phyloP scores from a whole-genome alignment of 2,113 vertebrate species.

The Pelecanoides urinatrix region DNA sequence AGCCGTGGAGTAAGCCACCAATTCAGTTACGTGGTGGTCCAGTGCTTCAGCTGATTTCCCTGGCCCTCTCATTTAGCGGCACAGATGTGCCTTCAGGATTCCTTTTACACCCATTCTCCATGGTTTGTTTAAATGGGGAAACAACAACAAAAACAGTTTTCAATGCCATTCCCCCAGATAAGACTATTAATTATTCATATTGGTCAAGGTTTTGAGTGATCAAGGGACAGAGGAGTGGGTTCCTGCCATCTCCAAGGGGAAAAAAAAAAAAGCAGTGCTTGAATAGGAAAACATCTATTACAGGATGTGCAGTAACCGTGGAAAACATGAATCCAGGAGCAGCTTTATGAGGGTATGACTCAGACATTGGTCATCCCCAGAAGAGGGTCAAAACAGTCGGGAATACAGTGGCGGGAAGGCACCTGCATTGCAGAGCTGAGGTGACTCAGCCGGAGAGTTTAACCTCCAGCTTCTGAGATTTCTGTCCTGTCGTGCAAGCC shows the following conservation, averaged over 20 bases:
- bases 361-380: slow-evolving; percentile 5
- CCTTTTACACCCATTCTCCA: not conserved
- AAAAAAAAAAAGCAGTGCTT: not conserved
- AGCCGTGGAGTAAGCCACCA: not conserved
- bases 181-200: not conserved
- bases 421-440: slow-evolving; percentile 17
- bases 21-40: not conserved
- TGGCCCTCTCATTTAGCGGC: not conserved
- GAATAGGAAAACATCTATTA: not conserved
- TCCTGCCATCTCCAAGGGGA: not conserved
- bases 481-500: not conserved
- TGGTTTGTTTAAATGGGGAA: not conserved
- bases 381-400: not conserved
- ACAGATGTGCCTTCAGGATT: not conserved
- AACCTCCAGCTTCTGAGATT: not conserved
- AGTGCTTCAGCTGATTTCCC: not conserved
- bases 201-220: not conserved
- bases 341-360: slow-evolving; percentile 3
- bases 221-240: not conserved
- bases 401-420: not conserved
- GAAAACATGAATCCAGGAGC: not conserved
- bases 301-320: not conserved
- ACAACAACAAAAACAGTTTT: not conserved
- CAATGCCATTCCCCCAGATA: not conserved
- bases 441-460: not conserved